Evolutionary conservation across 2,797 vertebrate species (phyloP), one percentile per base, ranked within the genome.

Genomic region (Eulemur mongoz): DNA sequence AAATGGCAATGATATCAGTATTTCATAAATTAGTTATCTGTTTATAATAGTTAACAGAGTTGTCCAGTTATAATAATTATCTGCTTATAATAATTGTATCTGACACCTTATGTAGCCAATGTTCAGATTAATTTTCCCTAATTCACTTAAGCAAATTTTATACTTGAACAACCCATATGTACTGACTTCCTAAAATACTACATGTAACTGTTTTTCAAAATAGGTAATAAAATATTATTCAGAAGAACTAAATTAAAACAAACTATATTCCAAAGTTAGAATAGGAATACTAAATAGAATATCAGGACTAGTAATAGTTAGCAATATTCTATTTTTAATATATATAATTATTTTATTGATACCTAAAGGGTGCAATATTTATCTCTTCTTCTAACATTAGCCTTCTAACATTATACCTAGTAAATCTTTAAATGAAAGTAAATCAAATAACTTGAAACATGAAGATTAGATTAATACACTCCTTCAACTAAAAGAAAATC

Each of bases 221-320:
- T 65, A 72, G 43, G 32, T n/a, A 85, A 86, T 78, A 84, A 94
- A 85, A 92, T 43, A 89, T 73, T 48, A 93, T 83, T 80, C 17
- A 73, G n/a, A 54, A 85, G 57, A 80, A 93, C 12, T 85, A 95
- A 95, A 84, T 32, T 72, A 89, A 85, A 90, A 73, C 15, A 73
- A 75, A 84, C 40, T 72, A 81, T 86, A 85, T 63, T 90, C 38
- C 75, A 57, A 93, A 86, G 65, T 81, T 43, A 86, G 75, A 91
- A 61, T 0, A 93, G 48, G 54, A 86, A 86, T 3, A 75, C 18
- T 38, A 32, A 32, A 84, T 8, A 75, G 67, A 95, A 59, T 73
- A 90, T 35, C 23, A 89, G 13, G 40, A 59, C 79, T 48, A 67
- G 43, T 75, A 90, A 86, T 25, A 75, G 17, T 67, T 59, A 76